Conservation (phyloP, 1,140 invertebrate genomes). For the Pemphigus obesinymphae region DNA sequence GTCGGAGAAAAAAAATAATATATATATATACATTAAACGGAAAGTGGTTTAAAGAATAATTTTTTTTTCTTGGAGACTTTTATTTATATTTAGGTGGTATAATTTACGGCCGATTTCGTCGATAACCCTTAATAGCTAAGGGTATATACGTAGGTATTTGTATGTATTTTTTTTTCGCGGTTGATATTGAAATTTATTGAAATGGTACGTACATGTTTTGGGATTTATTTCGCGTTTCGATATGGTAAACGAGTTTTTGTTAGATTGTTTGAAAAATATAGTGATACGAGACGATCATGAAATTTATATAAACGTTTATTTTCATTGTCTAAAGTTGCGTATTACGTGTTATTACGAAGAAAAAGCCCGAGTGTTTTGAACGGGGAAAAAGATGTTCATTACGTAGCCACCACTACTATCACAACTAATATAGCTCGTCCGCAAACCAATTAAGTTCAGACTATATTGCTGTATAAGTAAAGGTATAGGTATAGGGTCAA, state of each 20-base stretch:
- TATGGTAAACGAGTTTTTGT: background rate
- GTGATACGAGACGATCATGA: background rate
- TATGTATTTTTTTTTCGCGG: background rate
- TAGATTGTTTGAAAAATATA: background rate
- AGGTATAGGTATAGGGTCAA: background rate
- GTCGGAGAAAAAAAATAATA: background rate
- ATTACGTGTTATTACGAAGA: background rate
- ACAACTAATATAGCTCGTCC: background rate
- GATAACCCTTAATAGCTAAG: background rate
- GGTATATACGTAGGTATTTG: background rate
- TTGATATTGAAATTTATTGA: background rate
- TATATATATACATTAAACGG: background rate
- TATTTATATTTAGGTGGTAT: background rate
- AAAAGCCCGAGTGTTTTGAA: background rate
- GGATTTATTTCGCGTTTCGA: background rate
- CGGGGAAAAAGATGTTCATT: background rate
- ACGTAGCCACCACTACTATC: background rate
- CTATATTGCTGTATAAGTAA: no score
- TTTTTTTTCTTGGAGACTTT: background rate
- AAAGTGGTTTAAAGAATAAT: background rate
- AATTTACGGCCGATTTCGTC: background rate
- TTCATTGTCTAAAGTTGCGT: background rate
- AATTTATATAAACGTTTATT: background rate
- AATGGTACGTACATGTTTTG: background rate
- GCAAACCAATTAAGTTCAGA: slow-evolving; percentile 25